Evolutionary conservation across 2,888 invertebrate genomes (phyloP), one percentile per base, ranked within the genome.

Genomic region (Zhuqinia jingwanae): DNA sequence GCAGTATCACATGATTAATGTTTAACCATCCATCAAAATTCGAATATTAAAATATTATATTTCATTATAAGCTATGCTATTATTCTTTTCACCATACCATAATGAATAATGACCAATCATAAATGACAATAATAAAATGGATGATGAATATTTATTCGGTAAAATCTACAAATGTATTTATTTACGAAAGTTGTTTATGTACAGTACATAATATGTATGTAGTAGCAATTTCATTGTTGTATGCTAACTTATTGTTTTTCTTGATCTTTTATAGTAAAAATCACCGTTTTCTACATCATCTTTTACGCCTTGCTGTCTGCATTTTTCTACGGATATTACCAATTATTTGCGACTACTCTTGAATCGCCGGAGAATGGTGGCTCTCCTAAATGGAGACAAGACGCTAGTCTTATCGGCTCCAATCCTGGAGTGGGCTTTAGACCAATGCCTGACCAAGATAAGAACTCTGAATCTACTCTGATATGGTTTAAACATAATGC

Each of bases 371-470:
- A 81, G 30, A 20, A 58, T n/a, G 58, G 58, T 47, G 81, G 78
- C 8, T 95, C 94, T 92, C 98, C 98, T 22, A 97, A 97, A 93
- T 98, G 97, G 97, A 96, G 96, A 93, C 94, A 96, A 92, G 95
- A 96, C 20, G 94, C 95, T 88, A 97, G 98, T 63, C 93, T 98
- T 92, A 98, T 98, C 92, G 98, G 98, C 11, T 95, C 94, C 92
- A 99, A 99, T 94, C 99, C 99, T 93, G 99, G 91, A 6, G 27
- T 99, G 92, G 99, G 99, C 90, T 99, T 98, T 94, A 95, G 99
- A 92, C 99, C 86, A 56, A 97, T 97, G 96, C 97, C 98, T 8
- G 90, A 91, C 63, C 95, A 97, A 91, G 96, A 96, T 91, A 95
- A 95, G 87, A 97, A 98, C 92, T 97, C 98, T 91, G 98, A 98